These are phyloP conservation scores for Tethya wilhelma DNA, from an alignment of 37 sponge, comb jelly and placozoan species.

Conservation along the genomic window DNA sequence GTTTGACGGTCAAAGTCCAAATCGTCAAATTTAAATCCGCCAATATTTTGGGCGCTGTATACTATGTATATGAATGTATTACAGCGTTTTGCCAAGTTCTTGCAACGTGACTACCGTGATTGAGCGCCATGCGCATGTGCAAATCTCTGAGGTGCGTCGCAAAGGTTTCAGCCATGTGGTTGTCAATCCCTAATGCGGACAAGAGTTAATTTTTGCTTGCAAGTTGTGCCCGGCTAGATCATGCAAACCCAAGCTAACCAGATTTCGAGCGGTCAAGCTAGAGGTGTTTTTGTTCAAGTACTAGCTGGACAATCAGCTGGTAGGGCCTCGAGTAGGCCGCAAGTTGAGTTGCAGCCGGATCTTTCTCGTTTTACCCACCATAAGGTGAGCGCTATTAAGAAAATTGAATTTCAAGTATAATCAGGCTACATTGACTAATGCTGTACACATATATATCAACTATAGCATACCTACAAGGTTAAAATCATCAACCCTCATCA, in stretches of 20 bases:
- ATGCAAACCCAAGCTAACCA: not conserved
- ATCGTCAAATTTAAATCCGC: too few species aligned
- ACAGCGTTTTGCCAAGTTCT: not conserved
- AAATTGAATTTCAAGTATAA: not conserved
- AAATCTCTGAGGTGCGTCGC: not conserved
- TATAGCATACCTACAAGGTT: slow-evolving; percentile 5
- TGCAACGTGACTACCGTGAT: not conserved
- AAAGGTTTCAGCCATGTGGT: too few species aligned
- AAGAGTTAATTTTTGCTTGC: not conserved
- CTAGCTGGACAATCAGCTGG: not conserved
- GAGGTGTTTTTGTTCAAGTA: not conserved
- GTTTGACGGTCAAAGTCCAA: too few species aligned
- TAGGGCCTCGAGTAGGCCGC: not conserved
- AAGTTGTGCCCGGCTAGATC: not conserved
- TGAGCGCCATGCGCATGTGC: not conserved
- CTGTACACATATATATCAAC: not conserved
- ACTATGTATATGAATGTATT: too few species aligned
- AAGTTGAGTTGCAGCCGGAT: too few species aligned
- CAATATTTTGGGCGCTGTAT: too few species aligned
- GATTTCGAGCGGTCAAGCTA: not conserved
- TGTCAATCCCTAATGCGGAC: too few species aligned
- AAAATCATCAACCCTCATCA: slow-evolving; percentile 30
- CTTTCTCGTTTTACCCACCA: too few species aligned
- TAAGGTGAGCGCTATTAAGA: not conserved
- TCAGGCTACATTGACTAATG: not conserved